Conservation (phyloP, 2,797 vertebrate genomes). For the Sebastes ruberrimus region DNA sequence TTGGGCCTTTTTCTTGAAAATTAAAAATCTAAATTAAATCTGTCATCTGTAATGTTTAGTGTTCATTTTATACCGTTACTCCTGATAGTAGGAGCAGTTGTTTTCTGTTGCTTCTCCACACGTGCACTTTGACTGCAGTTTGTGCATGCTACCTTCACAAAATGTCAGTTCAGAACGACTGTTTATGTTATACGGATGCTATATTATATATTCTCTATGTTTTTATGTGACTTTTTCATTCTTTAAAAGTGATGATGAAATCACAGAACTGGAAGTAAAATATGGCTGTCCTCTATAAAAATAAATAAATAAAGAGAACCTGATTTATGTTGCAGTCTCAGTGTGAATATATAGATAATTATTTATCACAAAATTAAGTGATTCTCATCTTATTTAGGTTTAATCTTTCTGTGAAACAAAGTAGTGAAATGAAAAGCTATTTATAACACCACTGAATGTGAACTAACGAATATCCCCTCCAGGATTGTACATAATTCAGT, state of each 20-base stretch:
- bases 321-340: constrained; percentile 30
- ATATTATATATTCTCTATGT: constrained; percentile 15
- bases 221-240: constrained; percentile 59
- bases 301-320: constrained; percentile 50
- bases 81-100: not conserved
- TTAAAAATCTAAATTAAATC: not conserved
- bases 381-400: not conserved
- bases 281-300: constrained; percentile 34
- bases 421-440: not conserved
- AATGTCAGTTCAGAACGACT: constrained; percentile 1
- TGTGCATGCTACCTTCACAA: constrained; percentile 47
- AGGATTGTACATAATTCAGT: not conserved
- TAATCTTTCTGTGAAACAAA: not conserved
- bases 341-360: not conserved
- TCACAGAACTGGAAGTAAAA: constrained; percentile 36
- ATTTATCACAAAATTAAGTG: not conserved
- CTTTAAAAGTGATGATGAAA: constrained; percentile 29
- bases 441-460: not conserved
- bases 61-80: constrained; percentile 24
- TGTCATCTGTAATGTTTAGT: constrained; percentile 11
- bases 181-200: constrained; percentile 26
- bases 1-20: not conserved
- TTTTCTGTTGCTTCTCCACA: constrained; percentile 10
- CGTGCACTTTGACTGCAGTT: constrained; percentile 37
- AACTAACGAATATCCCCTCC: not conserved